Evolutionary conservation across 2,797 vertebrate species (phyloP), one percentile per base, ranked within the genome.

Genomic region (Acropternis orthonyx): DNA sequence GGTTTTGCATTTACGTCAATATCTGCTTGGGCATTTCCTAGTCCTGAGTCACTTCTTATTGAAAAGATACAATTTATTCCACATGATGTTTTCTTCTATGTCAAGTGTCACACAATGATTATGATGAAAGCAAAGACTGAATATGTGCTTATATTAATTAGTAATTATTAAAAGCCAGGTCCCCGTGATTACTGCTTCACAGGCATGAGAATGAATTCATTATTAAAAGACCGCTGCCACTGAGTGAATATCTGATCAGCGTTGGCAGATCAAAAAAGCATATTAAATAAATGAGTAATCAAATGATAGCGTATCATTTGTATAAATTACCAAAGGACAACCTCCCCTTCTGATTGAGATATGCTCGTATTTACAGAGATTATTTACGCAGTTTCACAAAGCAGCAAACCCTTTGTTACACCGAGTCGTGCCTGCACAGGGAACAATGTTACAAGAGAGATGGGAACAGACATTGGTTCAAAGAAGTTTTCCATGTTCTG

Each of bases 61-160:
- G n/a, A 93, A 48, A 79, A 52, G 85, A 67, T 30, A 23, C 4
- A 27, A 82, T 86, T 85, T 85, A 52, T 54, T 94, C 28, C 93
- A 82, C 48, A 11, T 0, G 0, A 13, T 32, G 44, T 85, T 93
- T 85, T 77, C 30, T 81, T 61, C 52, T 69, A 46, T 63, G 17
- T 34, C 83, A 93, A 92, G 51, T 46, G 55, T 92, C 93, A 85
- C 39, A 56, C n/a, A 74, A 66, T 91, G 36, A 94, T 76, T 86
- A 59, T 65, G 51, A 86, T 94, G 85, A 95, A 73, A 82, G 72
- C 23, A 86, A 92, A 92, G 34, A 66, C 49, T 81, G 68, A 91
- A 91, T 26, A 43, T 48, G 11, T 74, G 79, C 56, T 96, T 92
- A 54, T 73, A 92, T 94, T 96, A 96, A 97, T 95, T 85, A 96